phyloP scores from a whole-genome alignment of 2,113 vertebrate species.

The Suncus etruscus region DNA sequence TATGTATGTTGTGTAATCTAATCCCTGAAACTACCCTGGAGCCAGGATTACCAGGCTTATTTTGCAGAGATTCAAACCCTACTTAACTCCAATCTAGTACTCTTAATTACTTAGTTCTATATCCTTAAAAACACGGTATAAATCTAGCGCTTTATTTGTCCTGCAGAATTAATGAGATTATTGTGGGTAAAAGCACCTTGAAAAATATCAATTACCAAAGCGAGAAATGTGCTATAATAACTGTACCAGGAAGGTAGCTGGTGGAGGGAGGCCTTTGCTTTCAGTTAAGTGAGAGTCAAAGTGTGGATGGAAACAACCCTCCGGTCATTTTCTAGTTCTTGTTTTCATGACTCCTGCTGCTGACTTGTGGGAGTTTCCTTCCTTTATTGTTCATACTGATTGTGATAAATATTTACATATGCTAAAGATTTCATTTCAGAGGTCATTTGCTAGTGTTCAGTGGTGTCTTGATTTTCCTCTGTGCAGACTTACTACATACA shows the following conservation, averaged over 20 bases:
- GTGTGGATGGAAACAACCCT: constrained; percentile 27
- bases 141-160: constrained; percentile 25
- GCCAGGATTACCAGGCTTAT: constrained; percentile 47
- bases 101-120: constrained; percentile 51
- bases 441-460: constrained; percentile 25
- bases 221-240: constrained; percentile 3
- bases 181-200: constrained; percentile 61
- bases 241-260: background rate
- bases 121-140: constrained; percentile 46
- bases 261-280: constrained; percentile 7
- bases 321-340: constrained; percentile 52
- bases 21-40: background rate
- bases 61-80: constrained; percentile 53
- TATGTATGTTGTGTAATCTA: background rate
- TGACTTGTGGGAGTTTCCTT: constrained; percentile 60
- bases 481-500: background rate
- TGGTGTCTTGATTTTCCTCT: constrained; percentile 54
- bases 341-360: constrained; percentile 54
- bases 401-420: constrained; percentile 12
- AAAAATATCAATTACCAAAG: constrained; percentile 35
- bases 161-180: constrained; percentile 33
- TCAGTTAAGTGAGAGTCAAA: constrained; percentile 44
- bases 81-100: background rate
- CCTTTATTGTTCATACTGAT: constrained; percentile 50
- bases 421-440: background rate